phyloP scores from a whole-genome alignment of 2,888 invertebrate genomes.

The Rhimphoctona megacephalus region DNA sequence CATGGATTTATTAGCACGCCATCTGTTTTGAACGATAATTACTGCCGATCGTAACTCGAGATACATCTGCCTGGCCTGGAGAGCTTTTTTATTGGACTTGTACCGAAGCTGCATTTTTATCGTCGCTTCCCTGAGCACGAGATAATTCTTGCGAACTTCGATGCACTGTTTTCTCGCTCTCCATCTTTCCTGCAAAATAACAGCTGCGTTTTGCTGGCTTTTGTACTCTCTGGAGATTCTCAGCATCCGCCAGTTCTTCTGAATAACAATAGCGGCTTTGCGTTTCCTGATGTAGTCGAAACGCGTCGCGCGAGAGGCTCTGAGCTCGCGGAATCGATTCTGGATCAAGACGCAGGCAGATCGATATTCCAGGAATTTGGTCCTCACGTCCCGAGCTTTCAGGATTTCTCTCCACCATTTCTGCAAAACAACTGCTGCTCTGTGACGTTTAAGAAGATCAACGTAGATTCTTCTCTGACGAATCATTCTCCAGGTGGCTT shows the following conservation, averaged over 20 bases:
- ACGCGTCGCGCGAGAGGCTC: slow-evolving; percentile 39
- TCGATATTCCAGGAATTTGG: slow-evolving; percentile 47
- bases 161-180: slow-evolving; percentile 49
- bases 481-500: slow-evolving; percentile 74
- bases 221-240: slow-evolving; percentile 55
- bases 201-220: slow-evolving; percentile 67
- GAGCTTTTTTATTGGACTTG: slow-evolving; percentile 82
- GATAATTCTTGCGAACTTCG: slow-evolving; percentile 46
- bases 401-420: slow-evolving; percentile 78
- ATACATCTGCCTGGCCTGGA: slow-evolving; percentile 74
- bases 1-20: slow-evolving; percentile 77
- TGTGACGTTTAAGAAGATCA: slow-evolving; percentile 33
- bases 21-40: slow-evolving; percentile 83
- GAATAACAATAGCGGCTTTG: slow-evolving; percentile 81
- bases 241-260: slow-evolving; percentile 82
- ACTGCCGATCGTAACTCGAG: slow-evolving; percentile 74
- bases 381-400: slow-evolving; percentile 66
- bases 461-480: slow-evolving; percentile 59
- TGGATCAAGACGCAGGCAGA: slow-evolving; percentile 66
- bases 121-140: slow-evolving; percentile 79
- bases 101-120: slow-evolving; percentile 84
- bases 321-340: slow-evolving; percentile 68
- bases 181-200: slow-evolving; percentile 73
- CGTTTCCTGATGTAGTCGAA: slow-evolving; percentile 71
- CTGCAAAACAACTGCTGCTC: slow-evolving; percentile 74